These are phyloP conservation scores for Oryzias sinensis DNA, from an alignment of 2,797 vertebrate genomes.

Conservation along the genomic window DNA sequence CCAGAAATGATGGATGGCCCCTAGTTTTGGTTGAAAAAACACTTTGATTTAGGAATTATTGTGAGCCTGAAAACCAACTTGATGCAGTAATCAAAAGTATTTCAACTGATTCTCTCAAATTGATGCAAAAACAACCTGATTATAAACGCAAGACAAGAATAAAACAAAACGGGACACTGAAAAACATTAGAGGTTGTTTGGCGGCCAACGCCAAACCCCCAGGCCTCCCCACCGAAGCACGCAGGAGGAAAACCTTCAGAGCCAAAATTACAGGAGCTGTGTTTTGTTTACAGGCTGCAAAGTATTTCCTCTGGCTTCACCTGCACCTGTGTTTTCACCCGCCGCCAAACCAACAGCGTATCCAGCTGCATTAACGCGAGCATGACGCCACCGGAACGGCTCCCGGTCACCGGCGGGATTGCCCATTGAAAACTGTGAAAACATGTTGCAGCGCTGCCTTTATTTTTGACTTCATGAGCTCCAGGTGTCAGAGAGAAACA, in stretches of 20 bases:
- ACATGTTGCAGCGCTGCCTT: conserved; percentile 19
- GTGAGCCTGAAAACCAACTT: conserved; percentile 61
- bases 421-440: conserved; percentile 23
- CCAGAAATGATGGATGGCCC: neutral
- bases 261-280: conserved; percentile 44
- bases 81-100: conserved; percentile 56
- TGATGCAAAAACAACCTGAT: conserved; percentile 46
- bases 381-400: conserved; percentile 49
- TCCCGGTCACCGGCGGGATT: conserved; percentile 51
- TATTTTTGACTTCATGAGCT: conserved; percentile 14
- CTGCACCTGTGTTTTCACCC: conserved; percentile 57
- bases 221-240: neutral
- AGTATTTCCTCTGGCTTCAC: conserved; percentile 43
- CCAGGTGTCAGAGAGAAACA: conserved; percentile 6
- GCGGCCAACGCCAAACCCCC: conserved; percentile 18
- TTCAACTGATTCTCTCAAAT: conserved; percentile 59
- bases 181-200: conserved; percentile 26
- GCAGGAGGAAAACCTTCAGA: conserved; percentile 5
- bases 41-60: neutral
- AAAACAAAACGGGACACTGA: conserved; percentile 10
- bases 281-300: conserved; percentile 52
- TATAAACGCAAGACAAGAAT: conserved; percentile 21
- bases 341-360: conserved; percentile 46
- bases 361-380: conserved; percentile 58
- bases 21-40: conserved; percentile 27